Base-by-base conservation (phyloP, 1,140 invertebrate genomes). In the Drosophila pseudoobscura region DNA sequence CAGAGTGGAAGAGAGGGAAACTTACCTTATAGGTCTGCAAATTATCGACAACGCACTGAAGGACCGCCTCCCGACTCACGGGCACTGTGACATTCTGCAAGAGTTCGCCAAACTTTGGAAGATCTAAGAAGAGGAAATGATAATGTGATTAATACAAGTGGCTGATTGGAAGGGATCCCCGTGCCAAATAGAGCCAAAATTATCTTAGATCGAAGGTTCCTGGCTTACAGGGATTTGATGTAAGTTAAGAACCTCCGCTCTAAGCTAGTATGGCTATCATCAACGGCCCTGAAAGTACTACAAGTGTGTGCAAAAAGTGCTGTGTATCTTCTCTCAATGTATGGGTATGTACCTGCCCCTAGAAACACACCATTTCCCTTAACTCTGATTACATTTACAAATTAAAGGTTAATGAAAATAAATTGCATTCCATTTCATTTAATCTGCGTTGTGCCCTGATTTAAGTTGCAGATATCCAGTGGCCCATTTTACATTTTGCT, bases 1-100 rank as follows among this genome's bases (percentile, higher is more conserved):
- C 17, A 17, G 17, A 17, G 17, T 9, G 31, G 52, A 26, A 17
- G 26, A 9, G 26, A 20, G 11, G 0, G 43, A 35, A 41, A 47
- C 74, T 80, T 60, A 96, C 95, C 94, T 96, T 96, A 85, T 94
- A 96, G 29, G 93, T 94, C 66, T 95, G 94, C 78, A 96, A 91
- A 89, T 96, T 95, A 82, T 96, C 94, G 13, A 96, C 95, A 24
- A 94, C 93, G 77, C 96, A 96, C 8, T 94, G 94, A 44, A 96
- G 92, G 24, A 95, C 93, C 6, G 95, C 95, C 83, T 96, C 95
- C 35, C 96, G 92, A 15, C 95, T 95, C 4, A 96, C 93, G 1
- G 95, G 93, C 9, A 95, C 94, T 0, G 95, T 96, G 13, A 96
- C 94, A 90, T 96, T 96, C 22, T 93, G 93, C 45, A 96, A 94